A percentile compares a stretch with the other conserved stretches of the same genome.
Evolutionary conservation across 2,888 invertebrate genomes (phyloP).

Genomic region (Fragum whitleyi): DNA sequence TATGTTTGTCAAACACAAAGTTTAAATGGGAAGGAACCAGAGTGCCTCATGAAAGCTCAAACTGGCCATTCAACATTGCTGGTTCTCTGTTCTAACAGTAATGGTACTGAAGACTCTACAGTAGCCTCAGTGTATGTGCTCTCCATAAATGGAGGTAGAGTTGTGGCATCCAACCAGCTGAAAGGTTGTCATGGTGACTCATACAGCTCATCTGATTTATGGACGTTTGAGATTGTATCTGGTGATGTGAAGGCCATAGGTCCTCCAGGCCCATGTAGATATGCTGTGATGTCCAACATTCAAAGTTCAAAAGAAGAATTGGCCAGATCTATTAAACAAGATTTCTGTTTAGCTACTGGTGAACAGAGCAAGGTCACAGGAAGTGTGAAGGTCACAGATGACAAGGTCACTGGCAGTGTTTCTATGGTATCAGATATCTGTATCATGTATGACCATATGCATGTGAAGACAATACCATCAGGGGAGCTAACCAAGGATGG

Average conservation of each 20-base stretch:
- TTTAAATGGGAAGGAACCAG: conserved; percentile 54
- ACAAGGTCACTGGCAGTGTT: conserved; percentile 66
- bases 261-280: conserved; percentile 73
- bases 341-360: conserved; percentile 68
- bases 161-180: conserved; percentile 39
- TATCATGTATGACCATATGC: conserved; percentile 66
- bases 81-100: conserved; percentile 75
- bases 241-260: conserved; percentile 65
- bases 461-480: conserved; percentile 45
- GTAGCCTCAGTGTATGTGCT: conserved; percentile 69
- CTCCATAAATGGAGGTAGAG: conserved; percentile 40
- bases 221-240: conserved; percentile 66
- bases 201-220: conserved; percentile 65
- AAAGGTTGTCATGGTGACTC: conserved; percentile 56
- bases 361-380: conserved; percentile 56
- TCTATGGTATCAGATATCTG: conserved; percentile 57
- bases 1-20: conserved; percentile 65
- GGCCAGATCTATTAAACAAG: conserved; percentile 26
- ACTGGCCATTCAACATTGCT: conserved; percentile 57
- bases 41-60: conserved; percentile 43
- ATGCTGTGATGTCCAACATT: conserved; percentile 70
- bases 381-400: conserved; percentile 52
- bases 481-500: conserved; percentile 51
- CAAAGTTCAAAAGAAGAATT: conserved; percentile 33
- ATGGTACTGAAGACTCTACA: conserved; percentile 71